Base-by-base conservation (phyloP, 2,797 vertebrate genomes). In the Halcyon leucocephala region DNA sequence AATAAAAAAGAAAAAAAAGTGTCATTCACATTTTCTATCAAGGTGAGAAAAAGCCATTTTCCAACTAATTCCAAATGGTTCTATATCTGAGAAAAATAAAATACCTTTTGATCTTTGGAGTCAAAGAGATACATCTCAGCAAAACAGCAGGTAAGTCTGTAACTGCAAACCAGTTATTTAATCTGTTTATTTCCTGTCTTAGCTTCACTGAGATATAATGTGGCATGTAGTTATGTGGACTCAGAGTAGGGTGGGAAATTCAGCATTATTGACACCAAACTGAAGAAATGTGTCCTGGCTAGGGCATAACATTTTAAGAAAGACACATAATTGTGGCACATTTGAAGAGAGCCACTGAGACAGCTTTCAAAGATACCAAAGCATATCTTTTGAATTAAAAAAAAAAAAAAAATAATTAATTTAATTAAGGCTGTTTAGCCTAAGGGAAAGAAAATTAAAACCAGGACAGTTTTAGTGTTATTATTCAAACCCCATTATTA, bases 31-130 rank as follows among this genome's bases (percentile, higher is more conserved):
- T 79, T 84, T 69, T 87, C 21, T 89, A 6, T 51, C 46, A 69
- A 80, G 52, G 44, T 88, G 69, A 83, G 61, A 65, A 91, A 69
- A 77, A 91, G 19, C 10, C 24, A 25, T 86, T 95, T 91, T 62
- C 41, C 0, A 7, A 88, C 52, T 86, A 88, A 93, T 88, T 78
- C 76, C 44, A 67, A 94, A 49, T 57, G 81, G 29, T 92, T 92
- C 41, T 60, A 88, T 39, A 94, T 96, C 82, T 94, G 61, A 95
- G 79, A 52, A 88, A 90, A 67, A 81, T 44, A 69, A 94, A 95
- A 81, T 88, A 51, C 26, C 7, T 81, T 95, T 95, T 95, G 79
- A 76, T 95, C 49, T 89, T 86, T 51, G 37, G 33, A 91, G 93
- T 88, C 85, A 95, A 44, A 90, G 69, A 74, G 31, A 81, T n/a